Conservation (phyloP, 2,797 vertebrate species). For the Xiphophorus birchmanni region DNA sequence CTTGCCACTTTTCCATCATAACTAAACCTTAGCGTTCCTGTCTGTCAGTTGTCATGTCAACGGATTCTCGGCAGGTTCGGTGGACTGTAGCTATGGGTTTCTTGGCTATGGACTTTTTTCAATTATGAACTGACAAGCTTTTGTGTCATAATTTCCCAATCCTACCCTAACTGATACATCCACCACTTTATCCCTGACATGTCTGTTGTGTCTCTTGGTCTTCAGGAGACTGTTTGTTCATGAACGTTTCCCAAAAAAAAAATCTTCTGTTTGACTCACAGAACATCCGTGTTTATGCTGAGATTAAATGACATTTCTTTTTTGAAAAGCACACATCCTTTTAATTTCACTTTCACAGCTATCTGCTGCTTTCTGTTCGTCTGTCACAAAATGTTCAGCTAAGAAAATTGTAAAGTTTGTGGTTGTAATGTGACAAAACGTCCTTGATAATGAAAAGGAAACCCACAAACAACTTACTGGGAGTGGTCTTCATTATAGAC, state of each 20-base stretch:
- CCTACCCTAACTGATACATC: neutral
- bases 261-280: neutral
- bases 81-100: neutral
- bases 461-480: neutral
- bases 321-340: neutral
- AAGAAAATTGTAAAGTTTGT: neutral
- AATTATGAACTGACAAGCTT: neutral
- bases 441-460: constrained; percentile 19
- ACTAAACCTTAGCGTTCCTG: neutral
- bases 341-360: neutral
- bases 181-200: neutral
- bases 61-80: neutral
- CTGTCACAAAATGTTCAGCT: neutral
- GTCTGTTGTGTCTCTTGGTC: neutral
- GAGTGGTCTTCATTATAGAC: constrained; percentile 11
- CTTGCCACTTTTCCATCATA: neutral
- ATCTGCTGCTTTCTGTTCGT: neutral
- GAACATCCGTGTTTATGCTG: neutral
- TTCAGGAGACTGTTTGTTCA: neutral
- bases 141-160: neutral
- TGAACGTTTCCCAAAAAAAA: neutral
- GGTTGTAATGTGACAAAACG: neutral
- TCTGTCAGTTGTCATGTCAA: neutral
- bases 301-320: neutral
- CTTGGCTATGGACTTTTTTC: neutral